Percentiles rank a stretch among this genome's conserved stretches.
phyloP scores from a whole-genome alignment of 2,888 invertebrate genomes.

The Drosophila emarginata region DNA sequence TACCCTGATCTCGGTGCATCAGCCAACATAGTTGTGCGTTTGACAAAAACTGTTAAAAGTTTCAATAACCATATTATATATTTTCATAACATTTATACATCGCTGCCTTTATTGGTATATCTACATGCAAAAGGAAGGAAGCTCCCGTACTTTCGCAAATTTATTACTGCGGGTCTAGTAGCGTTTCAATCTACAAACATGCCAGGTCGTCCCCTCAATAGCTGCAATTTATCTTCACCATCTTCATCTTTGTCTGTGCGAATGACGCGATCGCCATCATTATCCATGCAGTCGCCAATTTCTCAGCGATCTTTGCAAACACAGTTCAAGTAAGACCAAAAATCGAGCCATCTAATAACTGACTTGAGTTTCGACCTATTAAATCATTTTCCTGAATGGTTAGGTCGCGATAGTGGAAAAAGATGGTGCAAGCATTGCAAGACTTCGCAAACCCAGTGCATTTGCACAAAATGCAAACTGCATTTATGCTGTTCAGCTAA shows the following conservation, averaged over 20 bases:
- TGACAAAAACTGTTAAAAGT: too few species aligned
- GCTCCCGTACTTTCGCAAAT: too few species aligned
- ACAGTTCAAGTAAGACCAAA: conserved; percentile 8
- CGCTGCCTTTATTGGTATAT: too few species aligned
- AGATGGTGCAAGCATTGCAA: too few species aligned
- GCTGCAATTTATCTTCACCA: background rate
- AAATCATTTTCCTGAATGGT: conserved; percentile 8
- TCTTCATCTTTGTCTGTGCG: background rate
- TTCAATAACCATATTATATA: background rate
- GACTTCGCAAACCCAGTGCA: too few species aligned
- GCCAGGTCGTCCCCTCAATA: background rate
- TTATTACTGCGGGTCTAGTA: too few species aligned
- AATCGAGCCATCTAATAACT: conserved; percentile 8
- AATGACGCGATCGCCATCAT: too few species aligned
- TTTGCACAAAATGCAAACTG: conserved; percentile 18
- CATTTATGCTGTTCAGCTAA: conserved; percentile 19
- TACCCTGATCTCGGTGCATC: too few species aligned
- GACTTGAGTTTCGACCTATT: conserved; percentile 7
- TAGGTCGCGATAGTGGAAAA: conserved; percentile 10
- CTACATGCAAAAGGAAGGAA: too few species aligned
- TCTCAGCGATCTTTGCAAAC: background rate
- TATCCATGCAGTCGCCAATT: background rate
- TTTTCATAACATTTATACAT: conserved; percentile 8
- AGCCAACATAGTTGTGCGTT: too few species aligned
- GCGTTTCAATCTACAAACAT: background rate